A percentile compares a stretch with the other conserved stretches of the same genome.
phyloP scores from a whole-genome alignment of 2,113 vertebrate genomes.

The Oriolus oriolus region DNA sequence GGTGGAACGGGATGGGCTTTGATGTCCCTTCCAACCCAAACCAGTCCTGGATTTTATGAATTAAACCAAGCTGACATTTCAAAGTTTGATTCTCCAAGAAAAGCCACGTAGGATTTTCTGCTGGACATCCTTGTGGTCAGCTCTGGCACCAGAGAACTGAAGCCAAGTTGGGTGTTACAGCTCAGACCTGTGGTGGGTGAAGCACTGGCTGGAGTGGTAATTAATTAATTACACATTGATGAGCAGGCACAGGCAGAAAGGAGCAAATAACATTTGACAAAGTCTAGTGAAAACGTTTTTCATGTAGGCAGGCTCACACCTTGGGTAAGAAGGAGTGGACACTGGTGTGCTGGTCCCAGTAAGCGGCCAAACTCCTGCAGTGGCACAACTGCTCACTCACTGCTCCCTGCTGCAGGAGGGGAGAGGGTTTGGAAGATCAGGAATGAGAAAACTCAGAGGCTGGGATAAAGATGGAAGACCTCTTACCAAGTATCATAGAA shows the following conservation, averaged over 20 bases:
- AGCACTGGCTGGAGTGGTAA: background rate
- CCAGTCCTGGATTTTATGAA: background rate
- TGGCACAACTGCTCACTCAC: background rate
- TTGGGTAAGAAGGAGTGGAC: background rate
- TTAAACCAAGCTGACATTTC: background rate
- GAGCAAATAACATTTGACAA: background rate
- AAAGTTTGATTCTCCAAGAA: background rate
- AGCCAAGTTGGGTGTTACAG: background rate
- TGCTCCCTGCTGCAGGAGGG: background rate
- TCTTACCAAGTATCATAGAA: background rate
- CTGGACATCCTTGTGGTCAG: background rate
- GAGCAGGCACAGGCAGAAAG: background rate
- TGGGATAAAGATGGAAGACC: background rate
- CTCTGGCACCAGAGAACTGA: background rate
- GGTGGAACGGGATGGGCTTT: background rate
- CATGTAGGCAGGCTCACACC: background rate
- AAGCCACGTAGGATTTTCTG: background rate
- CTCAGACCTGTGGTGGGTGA: background rate
- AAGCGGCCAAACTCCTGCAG: background rate
- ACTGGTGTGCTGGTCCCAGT: background rate
- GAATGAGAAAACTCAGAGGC: accelerated
- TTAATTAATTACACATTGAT: background rate
- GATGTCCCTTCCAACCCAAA: background rate
- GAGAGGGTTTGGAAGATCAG: background rate
- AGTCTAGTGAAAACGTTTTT: background rate